phyloP scores from a whole-genome alignment of 2,888 invertebrate genomes.

The Pristionchus japonicus region DNA sequence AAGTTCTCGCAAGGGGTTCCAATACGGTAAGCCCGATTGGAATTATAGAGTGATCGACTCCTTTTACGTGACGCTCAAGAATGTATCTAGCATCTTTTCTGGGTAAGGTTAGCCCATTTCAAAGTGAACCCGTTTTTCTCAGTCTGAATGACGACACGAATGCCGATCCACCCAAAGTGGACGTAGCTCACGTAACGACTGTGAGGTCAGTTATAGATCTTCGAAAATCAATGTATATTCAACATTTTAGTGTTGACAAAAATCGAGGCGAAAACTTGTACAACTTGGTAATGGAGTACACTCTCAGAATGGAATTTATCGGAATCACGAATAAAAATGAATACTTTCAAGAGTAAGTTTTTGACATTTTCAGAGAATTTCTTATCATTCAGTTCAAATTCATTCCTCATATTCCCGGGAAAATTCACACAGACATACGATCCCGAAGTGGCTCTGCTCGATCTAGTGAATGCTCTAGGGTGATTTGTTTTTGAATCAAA shows the following conservation, averaged over 20 bases:
- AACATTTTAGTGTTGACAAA: background rate
- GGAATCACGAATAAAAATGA: conserved; percentile 33
- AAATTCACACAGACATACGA: conserved; percentile 23
- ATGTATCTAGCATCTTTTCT: background rate
- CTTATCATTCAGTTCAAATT: background rate
- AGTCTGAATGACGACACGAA: background rate
- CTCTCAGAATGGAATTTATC: background rate
- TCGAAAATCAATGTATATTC: background rate
- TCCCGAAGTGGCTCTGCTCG: background rate
- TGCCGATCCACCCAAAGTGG: background rate
- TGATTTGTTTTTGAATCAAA: background rate
- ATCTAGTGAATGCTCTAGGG: background rate
- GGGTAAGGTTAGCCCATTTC: background rate
- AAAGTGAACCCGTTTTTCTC: background rate
- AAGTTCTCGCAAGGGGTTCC: background rate
- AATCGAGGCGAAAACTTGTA: background rate
- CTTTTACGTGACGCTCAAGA: background rate
- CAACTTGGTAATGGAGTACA: background rate
- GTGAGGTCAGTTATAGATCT: background rate
- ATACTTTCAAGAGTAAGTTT: background rate
- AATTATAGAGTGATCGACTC: background rate
- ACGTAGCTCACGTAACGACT: background rate
- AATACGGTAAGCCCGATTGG: background rate
- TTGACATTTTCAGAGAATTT: no score
- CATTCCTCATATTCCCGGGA: background rate